Base-by-base conservation (phyloP, 2,888 invertebrate genomes). In the Thereva unica region DNA sequence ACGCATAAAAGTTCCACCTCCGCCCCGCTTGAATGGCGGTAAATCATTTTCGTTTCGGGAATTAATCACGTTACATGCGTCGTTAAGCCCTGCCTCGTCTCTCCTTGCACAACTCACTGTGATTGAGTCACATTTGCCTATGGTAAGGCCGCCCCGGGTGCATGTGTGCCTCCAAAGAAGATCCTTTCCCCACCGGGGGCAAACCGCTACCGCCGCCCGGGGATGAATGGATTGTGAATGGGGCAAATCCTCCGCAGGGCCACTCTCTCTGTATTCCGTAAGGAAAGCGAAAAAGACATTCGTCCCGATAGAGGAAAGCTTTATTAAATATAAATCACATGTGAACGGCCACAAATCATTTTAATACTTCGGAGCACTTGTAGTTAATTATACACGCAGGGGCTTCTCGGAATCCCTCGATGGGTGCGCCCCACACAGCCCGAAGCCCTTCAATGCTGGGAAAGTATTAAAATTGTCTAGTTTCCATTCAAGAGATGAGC, bases 361-460 rank as follows among this genome's bases (percentile, higher is more conserved):
- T 63, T 63, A 63, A 63, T 63, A 50, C 63, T 63, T 63, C 50
- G 63, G 42, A 63, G 63, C 63, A 63, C 49, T 63, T 52, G 63
- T 63, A 41, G 35, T 63, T 63, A 63, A 63, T 63, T 63, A 50
- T 63, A 23, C 23, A 23, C 23, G 34, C 6, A 23, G 9, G 49
- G n/a, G 7, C 7, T 8, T 9, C 9, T 10, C 23, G 55, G 23
- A 41, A 41, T 34, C 55, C 23, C 41, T 55, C 41, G 3, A 42
- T 8, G 7, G 42, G 9, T 8, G 9, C 41, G 23, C 41, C 40
- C 41, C 41, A 9, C 9, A 23, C 23, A 23, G 23, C 47, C 47
- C 10, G n/a, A 10, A 47, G 47, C 47, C 5, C 12, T 47, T 12
- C 9, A 5, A 10, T 47, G 5, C 42, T 7, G 42, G 47, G 47